Base-by-base conservation (phyloP, 2,797 vertebrate genomes). In the Rhinella marina region DNA sequence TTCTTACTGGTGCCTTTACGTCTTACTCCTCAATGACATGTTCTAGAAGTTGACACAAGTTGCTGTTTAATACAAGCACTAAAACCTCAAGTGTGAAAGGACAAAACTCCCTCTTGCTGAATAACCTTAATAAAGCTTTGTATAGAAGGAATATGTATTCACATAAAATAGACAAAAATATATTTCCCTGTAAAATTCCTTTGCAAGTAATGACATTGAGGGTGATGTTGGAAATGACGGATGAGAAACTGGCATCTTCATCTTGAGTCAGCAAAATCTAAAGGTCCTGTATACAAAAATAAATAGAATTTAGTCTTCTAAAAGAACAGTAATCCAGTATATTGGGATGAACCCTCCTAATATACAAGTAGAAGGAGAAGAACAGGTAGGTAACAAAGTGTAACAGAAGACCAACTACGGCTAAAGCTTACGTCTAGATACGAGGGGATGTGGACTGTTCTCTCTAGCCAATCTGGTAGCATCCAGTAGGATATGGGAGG, bases 221-320 rank as follows among this genome's bases (percentile, higher is more conserved):
- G 27, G 68, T 48, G 50, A 52, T 17, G 73, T 64, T 66, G 62
- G 25, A 84, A 85, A 78, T 73, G 66, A 54, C 9, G 23, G n/a
- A 68, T 59, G 59, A 68, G 13, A 64, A 56, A 73, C 62, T 17
- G 29, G 64, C 19, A 87, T 54, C 72, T 61, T 82, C 59, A 82
- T 56, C 50, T 87, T 70, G 25, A 57, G 50, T 61, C 27, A 59
- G 73, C 73, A 84, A 88, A 88, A 78, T 78, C 23, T 79, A 88
- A 48, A 88, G 21, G 32, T 79, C 68, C 41, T 56, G 64, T 72
- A 81, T 73, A 87, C 73, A 87, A 87, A 87, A 87, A 86, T 87
- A 87, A 87, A 87, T 72, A 48, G 25, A 78, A 66, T 84, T 87
- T 87, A 61, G 79, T 50, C 70, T 77, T 76, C 82, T 52, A 62